Percentiles rank a stretch among this genome's conserved stretches.
Evolutionary conservation across 2,113 vertebrate species (phyloP).

Genomic region (Hippocampus barbouri): DNA sequence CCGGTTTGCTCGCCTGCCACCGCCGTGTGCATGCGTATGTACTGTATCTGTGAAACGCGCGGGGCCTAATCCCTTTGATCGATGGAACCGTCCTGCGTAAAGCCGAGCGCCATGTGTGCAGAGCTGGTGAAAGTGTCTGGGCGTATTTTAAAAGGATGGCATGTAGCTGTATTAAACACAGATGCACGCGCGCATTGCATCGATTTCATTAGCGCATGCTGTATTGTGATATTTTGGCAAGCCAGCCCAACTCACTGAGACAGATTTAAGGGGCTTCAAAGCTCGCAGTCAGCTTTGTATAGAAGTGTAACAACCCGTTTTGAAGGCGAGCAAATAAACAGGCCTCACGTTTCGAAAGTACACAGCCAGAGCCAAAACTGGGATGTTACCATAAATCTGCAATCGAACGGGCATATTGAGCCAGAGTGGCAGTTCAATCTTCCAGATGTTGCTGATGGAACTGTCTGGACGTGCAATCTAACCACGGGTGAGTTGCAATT

Average conservation of each 20-base stretch:
- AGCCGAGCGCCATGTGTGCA: conserved; percentile 18
- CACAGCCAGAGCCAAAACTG: conserved; percentile 36
- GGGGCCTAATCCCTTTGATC: conserved; percentile 18
- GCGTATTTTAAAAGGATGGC: conserved; percentile 37
- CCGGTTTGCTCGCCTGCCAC: conserved; percentile 15
- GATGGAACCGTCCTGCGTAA: conserved; percentile 31
- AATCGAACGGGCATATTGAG: conserved; percentile 47
- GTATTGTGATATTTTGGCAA: conserved; percentile 36
- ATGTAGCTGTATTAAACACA: conserved; percentile 30
- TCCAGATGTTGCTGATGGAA: conserved; percentile 60
- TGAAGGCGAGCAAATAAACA: conserved; percentile 57
- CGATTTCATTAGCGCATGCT: conserved; percentile 26
- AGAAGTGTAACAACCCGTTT: conserved; percentile 46
- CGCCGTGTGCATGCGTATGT: not conserved
- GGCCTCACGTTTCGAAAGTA: conserved; percentile 44
- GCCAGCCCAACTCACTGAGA: conserved; percentile 13
- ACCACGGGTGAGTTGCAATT: conserved; percentile 41
- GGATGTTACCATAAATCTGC: conserved; percentile 68
- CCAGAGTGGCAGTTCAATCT: conserved; percentile 43
- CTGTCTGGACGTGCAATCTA: conserved; percentile 52
- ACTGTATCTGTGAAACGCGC: not conserved
- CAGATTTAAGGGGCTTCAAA: conserved; percentile 32
- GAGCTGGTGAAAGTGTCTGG: conserved; percentile 17
- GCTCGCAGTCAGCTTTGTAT: conserved; percentile 51
- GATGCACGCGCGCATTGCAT: conserved; percentile 24